Evolutionary conservation across 2,888 invertebrate genomes (phyloP), one percentile per base, ranked within the genome.

Genomic region (Gymnosoma rotundatum): DNA sequence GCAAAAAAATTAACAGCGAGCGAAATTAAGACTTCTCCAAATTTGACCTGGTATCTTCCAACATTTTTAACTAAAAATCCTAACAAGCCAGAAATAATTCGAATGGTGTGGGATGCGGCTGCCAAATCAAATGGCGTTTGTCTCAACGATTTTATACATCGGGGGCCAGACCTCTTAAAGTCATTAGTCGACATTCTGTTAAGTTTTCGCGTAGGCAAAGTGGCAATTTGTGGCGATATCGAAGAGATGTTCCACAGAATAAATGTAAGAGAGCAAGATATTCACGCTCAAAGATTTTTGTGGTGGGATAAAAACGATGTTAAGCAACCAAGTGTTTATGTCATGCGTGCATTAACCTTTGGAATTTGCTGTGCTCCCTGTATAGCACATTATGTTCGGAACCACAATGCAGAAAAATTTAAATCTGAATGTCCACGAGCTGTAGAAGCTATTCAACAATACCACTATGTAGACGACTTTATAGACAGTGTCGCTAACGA

Each of bases 211-310:
- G 56, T 73, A 6, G 83, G 86, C 2, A 80, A 70, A 69, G 25
- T 83, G 18, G 85, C 82, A 12, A 80, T 86, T 6, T 85, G 67
- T 21, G 86, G 86, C 14, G 79, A 87, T 20, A 87, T 87, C 16
- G 67, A 81, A 1, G 85, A 87, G 25, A 86, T 87, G 82, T 87
- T 87, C 61, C 83, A 85, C 50, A 67, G 75, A 52, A 74, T 86
- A 5, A 82, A 74, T n/a, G 79, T 85, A 0, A 12, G 73, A 0
- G 50, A 76, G 7, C 36, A 76, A 1, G 84, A 38, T 10, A 38
- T 38, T 7, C 2, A 38, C 7, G 38, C 10, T 7, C 38, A 38
- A 38, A 38, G 38, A 38, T 38, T 38, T 38, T 10, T 38, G 38
- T 38, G 38, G 38, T 38, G 10, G 7, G 38, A 38, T 38, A 38